phyloP scores from a whole-genome alignment of 2,888 invertebrate genomes.

The Drosophila prolongata region DNA sequence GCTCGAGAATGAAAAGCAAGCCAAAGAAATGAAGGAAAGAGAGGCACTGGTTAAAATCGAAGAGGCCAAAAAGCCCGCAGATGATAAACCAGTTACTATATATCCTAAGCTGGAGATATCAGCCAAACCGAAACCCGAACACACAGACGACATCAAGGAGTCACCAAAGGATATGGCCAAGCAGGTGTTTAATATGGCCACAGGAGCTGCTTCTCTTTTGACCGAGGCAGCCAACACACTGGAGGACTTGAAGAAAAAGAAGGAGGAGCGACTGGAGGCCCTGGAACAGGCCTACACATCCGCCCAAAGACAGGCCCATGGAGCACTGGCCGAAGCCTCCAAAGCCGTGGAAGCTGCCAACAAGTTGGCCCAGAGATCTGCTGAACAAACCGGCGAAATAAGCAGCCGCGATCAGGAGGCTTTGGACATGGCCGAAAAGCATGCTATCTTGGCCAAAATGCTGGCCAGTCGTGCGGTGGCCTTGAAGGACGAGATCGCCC shows the following conservation, averaged over 20 bases:
- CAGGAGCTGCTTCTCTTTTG: constrained; percentile 47
- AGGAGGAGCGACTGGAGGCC: constrained; percentile 1
- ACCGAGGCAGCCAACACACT: constrained; percentile 45
- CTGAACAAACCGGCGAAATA: not conserved
- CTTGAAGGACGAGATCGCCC: constrained; percentile 56
- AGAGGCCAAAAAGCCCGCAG: not conserved
- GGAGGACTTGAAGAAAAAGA: constrained; percentile 19
- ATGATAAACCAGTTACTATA: constrained; percentile 8
- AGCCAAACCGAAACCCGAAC: not conserved
- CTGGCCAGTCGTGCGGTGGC: constrained; percentile 51
- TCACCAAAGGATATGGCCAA: constrained; percentile 28
- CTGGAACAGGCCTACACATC: constrained; percentile 30
- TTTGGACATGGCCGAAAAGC: constrained; percentile 56
- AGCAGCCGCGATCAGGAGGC: constrained; percentile 23
- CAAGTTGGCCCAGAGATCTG: constrained; percentile 35
- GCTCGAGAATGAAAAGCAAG: not conserved
- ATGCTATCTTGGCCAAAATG: constrained; percentile 55
- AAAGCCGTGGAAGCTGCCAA: constrained; percentile 52
- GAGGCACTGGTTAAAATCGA: not conserved
- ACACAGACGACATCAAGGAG: not conserved
- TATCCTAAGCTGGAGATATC: constrained; percentile 28
- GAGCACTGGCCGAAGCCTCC: constrained; percentile 51
- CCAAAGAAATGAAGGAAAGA: not conserved
- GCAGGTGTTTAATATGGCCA: constrained; percentile 45
- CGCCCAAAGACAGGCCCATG: constrained; percentile 44